A percentile compares a stretch with the other conserved stretches of the same genome.
Conservation (phyloP, 2,113 vertebrate genomes). For the Esox niger region DNA sequence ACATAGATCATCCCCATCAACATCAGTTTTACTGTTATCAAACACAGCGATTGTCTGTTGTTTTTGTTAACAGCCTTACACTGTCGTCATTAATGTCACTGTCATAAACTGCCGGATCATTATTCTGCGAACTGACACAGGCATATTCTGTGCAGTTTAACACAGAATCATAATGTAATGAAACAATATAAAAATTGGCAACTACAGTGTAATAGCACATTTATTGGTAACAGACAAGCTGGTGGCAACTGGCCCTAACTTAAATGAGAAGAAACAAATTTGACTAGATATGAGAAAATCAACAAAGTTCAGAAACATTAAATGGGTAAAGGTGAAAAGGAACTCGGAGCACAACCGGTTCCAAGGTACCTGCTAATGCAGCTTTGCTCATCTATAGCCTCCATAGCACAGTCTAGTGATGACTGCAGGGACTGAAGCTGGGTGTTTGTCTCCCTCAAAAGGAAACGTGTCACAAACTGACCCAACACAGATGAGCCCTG, state of each 20-base stretch:
- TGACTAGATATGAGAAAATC: too few relatives aligned
- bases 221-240: too few relatives aligned
- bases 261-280: too few relatives aligned
- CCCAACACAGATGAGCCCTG: constrained; percentile 87
- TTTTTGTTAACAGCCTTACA: background rate
- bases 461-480: constrained; percentile 95
- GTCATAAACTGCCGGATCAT: background rate
- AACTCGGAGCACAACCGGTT: too few relatives aligned
- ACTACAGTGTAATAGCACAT: too few relatives aligned
- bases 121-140: background rate
- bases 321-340: too few relatives aligned
- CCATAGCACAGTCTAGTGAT: constrained; percentile 90
- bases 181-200: too few relatives aligned
- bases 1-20: background rate
- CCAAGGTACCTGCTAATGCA: constrained; percentile 77
- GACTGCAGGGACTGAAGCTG: constrained; percentile 91
- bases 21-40: background rate
- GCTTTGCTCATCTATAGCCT: constrained; percentile 88
- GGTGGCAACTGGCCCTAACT: too few relatives aligned
- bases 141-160: background rate
- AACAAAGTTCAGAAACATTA: too few relatives aligned
- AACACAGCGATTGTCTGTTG: background rate
- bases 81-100: background rate
- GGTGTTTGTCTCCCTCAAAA: constrained; percentile 88
- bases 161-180: too few relatives aligned